Base-by-base conservation (phyloP, 2,113 vertebrate genomes). In the Argyrosomus japonicus region DNA sequence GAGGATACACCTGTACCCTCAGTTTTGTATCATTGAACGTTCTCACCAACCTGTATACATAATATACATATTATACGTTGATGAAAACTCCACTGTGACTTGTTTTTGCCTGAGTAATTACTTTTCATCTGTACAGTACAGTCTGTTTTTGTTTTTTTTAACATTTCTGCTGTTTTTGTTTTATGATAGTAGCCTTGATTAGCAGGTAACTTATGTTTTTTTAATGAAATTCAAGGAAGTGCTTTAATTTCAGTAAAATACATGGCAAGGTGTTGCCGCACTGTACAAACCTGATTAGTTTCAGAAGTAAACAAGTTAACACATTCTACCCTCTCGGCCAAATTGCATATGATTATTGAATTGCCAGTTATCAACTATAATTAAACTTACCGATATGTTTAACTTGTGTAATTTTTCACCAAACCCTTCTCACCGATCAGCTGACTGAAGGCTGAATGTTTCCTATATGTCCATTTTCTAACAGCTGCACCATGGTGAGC, bases 1-100 rank as follows among this genome's bases (percentile, higher is more conserved):
- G 54, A 75, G 61, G 81, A 74, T 51, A 53, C 60, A 68, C 56
- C 56, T 61, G 27, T 67, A 62, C 64, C 54, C 10, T 80, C 76
- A 36, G 51, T 88, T 92, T 90, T 90, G 50, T 90, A 84, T 85
- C 53, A 70, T n/a, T 80, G 64, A 84, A 87, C 74, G 82, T 64
- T 74, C 81, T 89, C 71, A 84, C 58, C 69, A 84, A 83, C 67
- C 23, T 81, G 72, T 83, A 74, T 48, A 84, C 69, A 51, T 80
- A 60, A 85, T 88, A 89, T 92, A 83, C 89, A 89, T 90, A 87
- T 83, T 70, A 77, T 75, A 54, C 45, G 67, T 68, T 54, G 12
- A 71, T 43, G 4, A 77, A 88, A 76, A 45, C 19, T 56, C 78
- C 84, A 92, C 88, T 91, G 89, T 90, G 88, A 88, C 57, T 79